Base-by-base conservation (phyloP, 1,140 invertebrate genomes). In the Pseudomyrmex flavicornis region DNA sequence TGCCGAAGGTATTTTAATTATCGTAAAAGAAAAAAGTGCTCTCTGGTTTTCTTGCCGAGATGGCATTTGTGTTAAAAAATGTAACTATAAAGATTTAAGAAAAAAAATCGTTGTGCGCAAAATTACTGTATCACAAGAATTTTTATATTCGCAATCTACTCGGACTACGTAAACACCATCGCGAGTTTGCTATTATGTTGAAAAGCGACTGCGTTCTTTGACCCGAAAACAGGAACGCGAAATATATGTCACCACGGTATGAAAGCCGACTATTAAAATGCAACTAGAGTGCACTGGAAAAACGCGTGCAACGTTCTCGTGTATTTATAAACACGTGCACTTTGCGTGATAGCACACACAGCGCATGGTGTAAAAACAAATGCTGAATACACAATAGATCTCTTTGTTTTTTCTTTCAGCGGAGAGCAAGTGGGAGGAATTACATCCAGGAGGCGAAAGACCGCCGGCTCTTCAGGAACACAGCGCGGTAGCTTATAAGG, bases 391-490 rank as follows among this genome's bases (percentile, higher is more conserved):
- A 56, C 35, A 48, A 75, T 63, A 66, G 54, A 44, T 75, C 44
- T 79, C 59, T 62, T 20, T 63, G 17, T 63, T 86, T 85, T 84
- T 76, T 63, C 87, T 90, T 95, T 10, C 92, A 97, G 97, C 95
- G 20, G 95, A 95, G 52, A 96, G 96, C 46, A 95, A 94, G 85
- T 97, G 97, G 97, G 95, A 97, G 91, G 95, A 96, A 87, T 90
- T 97, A 86, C 95, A 96, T 92, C 95, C 96, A 4, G 93, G 93
- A 46, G 97, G 97, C 2, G 97, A 97, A 69, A 95, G 95, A 46
- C 97, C 97, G 56, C 97, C 97, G 2, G 96, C 96, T 66, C 95
- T 98, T 62, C 97, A 98, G 93, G 98, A 98, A 91, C 98, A 98
- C 94, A 96, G 97, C 15, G 96, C 97, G 56, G 97, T 98, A 8